phyloP scores from a whole-genome alignment of 2,888 invertebrate genomes.

The Metacarcinus magister region DNA sequence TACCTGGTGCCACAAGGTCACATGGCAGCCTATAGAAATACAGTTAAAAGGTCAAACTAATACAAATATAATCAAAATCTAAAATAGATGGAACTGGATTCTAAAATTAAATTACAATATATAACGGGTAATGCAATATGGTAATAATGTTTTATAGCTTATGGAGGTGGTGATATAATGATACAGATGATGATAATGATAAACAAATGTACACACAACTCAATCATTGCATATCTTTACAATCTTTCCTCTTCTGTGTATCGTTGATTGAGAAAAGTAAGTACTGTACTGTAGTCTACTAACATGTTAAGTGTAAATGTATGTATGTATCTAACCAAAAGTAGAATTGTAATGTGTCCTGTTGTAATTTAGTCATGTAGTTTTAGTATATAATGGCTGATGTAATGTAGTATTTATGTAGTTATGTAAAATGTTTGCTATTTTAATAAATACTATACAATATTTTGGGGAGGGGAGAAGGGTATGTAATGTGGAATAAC shows the following conservation, averaged over 20 bases:
- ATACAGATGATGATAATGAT: not conserved
- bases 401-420: not conserved
- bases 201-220: too few species aligned
- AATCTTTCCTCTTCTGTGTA: not conserved
- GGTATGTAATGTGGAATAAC: not conserved
- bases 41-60: too few species aligned
- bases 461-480: not conserved
- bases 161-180: too few species aligned
- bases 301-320: not conserved
- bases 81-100: too few species aligned
- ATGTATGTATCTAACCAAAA: not conserved
- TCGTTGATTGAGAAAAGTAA: not conserved
- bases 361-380: not conserved
- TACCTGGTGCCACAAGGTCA: too few species aligned
- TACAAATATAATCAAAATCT: too few species aligned
- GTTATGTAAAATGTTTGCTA: not conserved
- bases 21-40: too few species aligned
- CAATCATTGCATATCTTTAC: not conserved
- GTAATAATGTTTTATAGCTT: too few species aligned
- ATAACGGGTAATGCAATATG: too few species aligned
- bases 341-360: not conserved
- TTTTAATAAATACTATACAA: not conserved
- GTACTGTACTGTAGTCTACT: too few species aligned
- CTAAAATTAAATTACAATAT: too few species aligned
- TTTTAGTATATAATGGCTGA: not conserved